phyloP scores from a whole-genome alignment of 2,888 invertebrate species.

The Sarcophaga carnaria region DNA sequence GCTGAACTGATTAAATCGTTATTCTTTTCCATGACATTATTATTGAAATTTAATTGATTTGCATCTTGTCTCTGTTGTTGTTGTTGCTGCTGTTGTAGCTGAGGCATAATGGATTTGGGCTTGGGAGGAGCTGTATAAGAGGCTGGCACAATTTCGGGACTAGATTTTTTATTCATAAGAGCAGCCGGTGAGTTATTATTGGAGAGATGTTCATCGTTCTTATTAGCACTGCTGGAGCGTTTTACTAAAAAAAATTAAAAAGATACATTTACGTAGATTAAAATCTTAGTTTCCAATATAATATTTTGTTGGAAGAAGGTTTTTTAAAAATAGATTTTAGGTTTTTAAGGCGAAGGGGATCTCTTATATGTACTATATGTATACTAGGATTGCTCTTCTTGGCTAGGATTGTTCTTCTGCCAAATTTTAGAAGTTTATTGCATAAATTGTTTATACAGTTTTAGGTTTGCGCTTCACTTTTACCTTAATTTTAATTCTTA shows the following conservation, averaged over 20 bases:
- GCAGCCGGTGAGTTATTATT: constrained; percentile 65
- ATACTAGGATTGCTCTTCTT: too few species aligned
- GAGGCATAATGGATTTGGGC: constrained; percentile 47
- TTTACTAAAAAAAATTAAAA: constrained; percentile 70
- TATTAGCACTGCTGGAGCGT: constrained; percentile 71
- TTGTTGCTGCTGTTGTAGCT: constrained; percentile 46
- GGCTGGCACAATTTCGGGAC: constrained; percentile 78
- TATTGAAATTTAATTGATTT: constrained; percentile 51
- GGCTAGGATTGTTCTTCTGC: too few species aligned
- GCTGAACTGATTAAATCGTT: constrained; percentile 75
- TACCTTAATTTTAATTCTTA: neutral
- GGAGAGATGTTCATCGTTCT: constrained; percentile 50
- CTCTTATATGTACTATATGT: too few species aligned
- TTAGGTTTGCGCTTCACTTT: neutral
- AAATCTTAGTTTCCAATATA: too few species aligned
- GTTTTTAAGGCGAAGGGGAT: too few species aligned
- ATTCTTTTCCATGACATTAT: constrained; percentile 62
- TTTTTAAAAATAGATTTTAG: too few species aligned
- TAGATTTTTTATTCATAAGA: constrained; percentile 76
- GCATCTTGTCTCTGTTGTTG: constrained; percentile 27
- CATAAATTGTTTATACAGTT: too few species aligned
- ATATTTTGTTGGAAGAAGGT: too few species aligned
- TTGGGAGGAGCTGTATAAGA: constrained; percentile 76
- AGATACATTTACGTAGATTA: neutral
- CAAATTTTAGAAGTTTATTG: too few species aligned